Evolutionary conservation across 2,113 vertebrate genomes (phyloP), one percentile per base, ranked within the genome.

Genomic region (Vulpes lagopus): DNA sequence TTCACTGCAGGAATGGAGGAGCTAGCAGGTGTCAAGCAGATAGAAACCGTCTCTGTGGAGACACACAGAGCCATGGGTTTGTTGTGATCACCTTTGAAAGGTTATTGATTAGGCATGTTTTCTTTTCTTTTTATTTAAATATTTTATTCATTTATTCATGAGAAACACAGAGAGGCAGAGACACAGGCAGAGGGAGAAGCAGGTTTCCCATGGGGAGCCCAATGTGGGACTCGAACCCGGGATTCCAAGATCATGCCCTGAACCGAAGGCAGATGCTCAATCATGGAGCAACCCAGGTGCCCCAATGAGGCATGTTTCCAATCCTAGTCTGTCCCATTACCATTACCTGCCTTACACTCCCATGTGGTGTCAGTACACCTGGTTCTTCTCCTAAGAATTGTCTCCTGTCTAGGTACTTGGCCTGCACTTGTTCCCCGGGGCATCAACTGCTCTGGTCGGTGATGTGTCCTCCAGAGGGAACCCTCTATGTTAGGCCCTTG

Each of bases 21-120:
- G 23, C 6, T 4, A 1, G 0, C 1, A 11, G 11, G 27, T 0
- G 11, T 2, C 23, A 8, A 20, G 20, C 0, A 4, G 27, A 19
- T 14, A 15, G 51, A 20, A 20, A 1, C 14, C 1, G 1, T 20
- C 22, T 81, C 60, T 10, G 11, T 35, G 30, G 74, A 78, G 25
- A 51, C 14, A 32, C 27, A 16, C 0, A 11, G 25, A 2, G 19
- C 1, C 62, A 1, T 1, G 2, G 4, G 8, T 6, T 64, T 11
- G 1, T 19, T 4, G 3, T 9, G 0, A 8, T 9, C 23, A 3
- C 35, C 71, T 49, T 32, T n/a, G 3, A 35, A 43, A 22, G 35
- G 22, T 17, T 49, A 0, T 15, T 23, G 30, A 0, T 17, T 8
- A 87, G 1, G 0, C 2, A 0, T 0, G 1, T 65, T 23, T 59